Evolutionary conservation across 2,888 invertebrate genomes (phyloP).

Genomic region (Leptinotarsa peninsularis): DNA sequence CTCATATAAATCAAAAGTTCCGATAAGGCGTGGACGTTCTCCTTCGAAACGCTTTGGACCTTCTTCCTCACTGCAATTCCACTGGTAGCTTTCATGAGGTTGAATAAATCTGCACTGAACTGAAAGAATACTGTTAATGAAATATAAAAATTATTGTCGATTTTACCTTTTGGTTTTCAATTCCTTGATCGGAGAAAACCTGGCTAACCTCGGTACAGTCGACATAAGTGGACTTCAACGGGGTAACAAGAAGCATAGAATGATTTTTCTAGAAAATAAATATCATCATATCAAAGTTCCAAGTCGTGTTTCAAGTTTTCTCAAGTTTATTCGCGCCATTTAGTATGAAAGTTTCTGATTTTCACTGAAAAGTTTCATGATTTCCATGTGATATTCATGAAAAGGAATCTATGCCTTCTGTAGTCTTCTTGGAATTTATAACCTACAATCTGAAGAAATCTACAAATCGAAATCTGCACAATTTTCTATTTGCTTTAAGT

Average conservation of each 20-base stretch:
- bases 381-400: too few relatives aligned
- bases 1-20: conserved; percentile 73
- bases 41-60: conserved; percentile 70
- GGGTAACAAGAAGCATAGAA: conserved; percentile 73
- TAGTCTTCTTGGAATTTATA: too few relatives aligned
- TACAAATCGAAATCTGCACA: too few relatives aligned
- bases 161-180: conserved; percentile 10
- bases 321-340: too few relatives aligned
- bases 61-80: conserved; percentile 72
- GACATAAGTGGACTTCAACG: conserved; percentile 75
- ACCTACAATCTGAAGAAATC: too few relatives aligned
- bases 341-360: too few relatives aligned
- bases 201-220: conserved; percentile 83
- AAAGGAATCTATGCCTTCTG: too few relatives aligned
- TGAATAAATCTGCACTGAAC: conserved; percentile 76
- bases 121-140: conserved; percentile 58
- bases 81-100: conserved; percentile 73
- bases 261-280: conserved; percentile 53
- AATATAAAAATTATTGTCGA: not conserved
- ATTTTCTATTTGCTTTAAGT: too few relatives aligned
- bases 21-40: conserved; percentile 73
- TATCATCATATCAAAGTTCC: not conserved
- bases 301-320: too few relatives aligned
- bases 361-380: too few relatives aligned
- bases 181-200: conserved; percentile 67